Evolutionary conservation across 2,888 invertebrate genomes (phyloP).

Genomic region (Oligia latruncula): DNA sequence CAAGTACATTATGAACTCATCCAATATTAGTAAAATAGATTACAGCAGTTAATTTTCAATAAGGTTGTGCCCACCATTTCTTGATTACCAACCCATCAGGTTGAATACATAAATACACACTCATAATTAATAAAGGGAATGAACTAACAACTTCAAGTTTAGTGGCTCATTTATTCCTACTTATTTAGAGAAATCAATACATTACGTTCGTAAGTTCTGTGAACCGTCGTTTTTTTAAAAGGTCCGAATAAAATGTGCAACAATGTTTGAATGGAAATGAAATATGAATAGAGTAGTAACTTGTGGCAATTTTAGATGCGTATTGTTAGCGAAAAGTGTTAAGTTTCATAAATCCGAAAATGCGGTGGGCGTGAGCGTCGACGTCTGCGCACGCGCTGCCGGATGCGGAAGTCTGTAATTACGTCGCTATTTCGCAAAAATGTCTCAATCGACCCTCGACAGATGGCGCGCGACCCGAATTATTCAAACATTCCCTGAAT

Average conservation of each 20-base stretch:
- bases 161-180: constrained; percentile 25
- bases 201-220: neutral
- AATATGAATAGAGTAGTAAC: constrained; percentile 44
- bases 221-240: neutral
- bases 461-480: constrained; percentile 85
- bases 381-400: constrained; percentile 86
- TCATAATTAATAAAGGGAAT: constrained; percentile 38
- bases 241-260: constrained; percentile 44
- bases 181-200: constrained; percentile 24
- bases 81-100: constrained; percentile 34
- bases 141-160: constrained; percentile 6
- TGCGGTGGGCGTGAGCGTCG: constrained; percentile 80
- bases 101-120: constrained; percentile 20
- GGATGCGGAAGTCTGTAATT: constrained; percentile 89
- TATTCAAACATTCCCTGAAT: constrained; percentile 84
- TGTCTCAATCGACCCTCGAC: constrained; percentile 86
- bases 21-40: constrained; percentile 13
- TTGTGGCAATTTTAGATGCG: constrained; percentile 53
- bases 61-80: constrained; percentile 8
- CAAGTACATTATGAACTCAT: neutral
- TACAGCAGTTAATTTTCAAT: constrained; percentile 24
- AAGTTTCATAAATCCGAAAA: constrained; percentile 79
- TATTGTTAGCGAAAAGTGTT: constrained; percentile 74
- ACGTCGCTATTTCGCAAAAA: constrained; percentile 87
- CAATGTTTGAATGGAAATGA: constrained; percentile 33